These are phyloP conservation scores for Diploptera punctata DNA, from an alignment of 2,888 invertebrate species.

Conservation along the genomic window DNA sequence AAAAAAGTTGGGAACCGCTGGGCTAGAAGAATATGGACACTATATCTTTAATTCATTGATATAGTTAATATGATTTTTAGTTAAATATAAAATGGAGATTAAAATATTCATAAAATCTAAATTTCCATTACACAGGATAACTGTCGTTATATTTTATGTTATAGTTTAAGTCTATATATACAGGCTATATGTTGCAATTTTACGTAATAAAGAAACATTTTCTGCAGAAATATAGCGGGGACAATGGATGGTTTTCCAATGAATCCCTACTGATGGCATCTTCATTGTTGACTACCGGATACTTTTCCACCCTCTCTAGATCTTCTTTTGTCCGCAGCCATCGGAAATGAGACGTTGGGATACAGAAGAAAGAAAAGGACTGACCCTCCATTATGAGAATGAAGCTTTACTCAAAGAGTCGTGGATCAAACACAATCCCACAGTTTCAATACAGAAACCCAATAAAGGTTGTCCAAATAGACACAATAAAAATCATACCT, in stretches of 20 bases:
- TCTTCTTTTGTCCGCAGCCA: conserved; percentile 6
- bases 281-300: conserved; percentile 31
- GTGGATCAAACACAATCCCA: conserved; percentile 35
- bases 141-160: too few species aligned
- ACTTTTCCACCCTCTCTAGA: conserved; percentile 6
- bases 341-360: conserved; percentile 29
- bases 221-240: background rate
- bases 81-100: too few species aligned
- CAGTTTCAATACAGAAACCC: conserved; percentile 3
- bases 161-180: too few species aligned
- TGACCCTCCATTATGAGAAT: conserved; percentile 33
- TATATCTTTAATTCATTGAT: too few species aligned
- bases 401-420: conserved; percentile 32
- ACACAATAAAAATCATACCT: too few species aligned
- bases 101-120: too few species aligned
- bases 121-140: too few species aligned
- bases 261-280: conserved; percentile 31
- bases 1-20: too few species aligned
- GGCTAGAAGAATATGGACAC: too few species aligned
- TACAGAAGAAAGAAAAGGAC: background rate
- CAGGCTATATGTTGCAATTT: too few species aligned
- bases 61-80: too few species aligned
- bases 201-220: background rate
- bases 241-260: conserved; percentile 23
- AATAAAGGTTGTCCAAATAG: conserved; percentile 17